phyloP scores from a whole-genome alignment of 2,888 invertebrate species.

The Polietes domitor region DNA sequence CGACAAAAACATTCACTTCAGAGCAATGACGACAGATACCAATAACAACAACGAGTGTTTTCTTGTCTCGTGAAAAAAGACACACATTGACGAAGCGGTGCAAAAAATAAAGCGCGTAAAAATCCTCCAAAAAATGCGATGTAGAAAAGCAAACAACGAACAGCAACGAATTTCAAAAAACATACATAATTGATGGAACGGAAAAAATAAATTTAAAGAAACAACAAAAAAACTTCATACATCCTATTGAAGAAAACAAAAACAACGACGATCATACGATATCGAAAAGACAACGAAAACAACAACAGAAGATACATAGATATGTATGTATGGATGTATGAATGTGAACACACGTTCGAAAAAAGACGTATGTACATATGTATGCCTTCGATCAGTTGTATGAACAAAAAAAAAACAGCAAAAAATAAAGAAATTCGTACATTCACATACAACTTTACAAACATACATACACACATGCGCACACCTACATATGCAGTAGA shows the following conservation, averaged over 20 bases:
- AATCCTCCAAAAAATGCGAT: neutral
- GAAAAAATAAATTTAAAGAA: slow-evolving; percentile 8
- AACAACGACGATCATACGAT: slow-evolving; percentile 26
- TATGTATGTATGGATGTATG: slow-evolving; percentile 16
- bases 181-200: slow-evolving; percentile 3
- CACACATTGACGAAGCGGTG: neutral
- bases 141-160: neutral
- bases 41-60: neutral
- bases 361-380: neutral
- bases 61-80: neutral
- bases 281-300: slow-evolving; percentile 4
- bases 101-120: neutral
- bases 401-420: neutral
- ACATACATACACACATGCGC: neutral
- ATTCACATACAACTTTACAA: neutral
- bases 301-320: neutral
- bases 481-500: neutral
- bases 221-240: neutral
- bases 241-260: neutral
- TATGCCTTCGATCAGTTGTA: too few relatives aligned
- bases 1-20: neutral
- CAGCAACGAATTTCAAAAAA: neutral
- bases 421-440: neutral
- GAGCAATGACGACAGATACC: neutral
- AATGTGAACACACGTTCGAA: neutral